These are phyloP conservation scores for Lasius platythorax DNA, from an alignment of 2,888 invertebrate species.

Conservation along the genomic window DNA sequence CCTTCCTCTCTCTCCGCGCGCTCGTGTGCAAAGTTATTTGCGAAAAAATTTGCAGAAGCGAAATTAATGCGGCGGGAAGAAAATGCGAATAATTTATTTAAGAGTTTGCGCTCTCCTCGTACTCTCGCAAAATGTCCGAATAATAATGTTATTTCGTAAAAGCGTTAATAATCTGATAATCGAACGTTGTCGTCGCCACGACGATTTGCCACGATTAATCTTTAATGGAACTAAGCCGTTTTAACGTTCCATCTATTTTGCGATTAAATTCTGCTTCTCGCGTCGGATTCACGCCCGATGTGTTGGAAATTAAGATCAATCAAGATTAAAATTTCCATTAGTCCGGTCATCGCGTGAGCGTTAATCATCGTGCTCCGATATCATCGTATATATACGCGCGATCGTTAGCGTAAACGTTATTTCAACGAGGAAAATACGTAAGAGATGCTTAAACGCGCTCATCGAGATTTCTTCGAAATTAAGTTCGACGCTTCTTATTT, in stretches of 20 bases:
- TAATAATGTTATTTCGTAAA: background rate
- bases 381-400: background rate
- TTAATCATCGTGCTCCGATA: slow-evolving; percentile 26
- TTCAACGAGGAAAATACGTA: background rate
- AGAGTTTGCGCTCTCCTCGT: background rate
- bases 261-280: slow-evolving; percentile 4
- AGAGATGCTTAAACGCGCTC: background rate
- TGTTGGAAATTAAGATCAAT: slow-evolving; percentile 44
- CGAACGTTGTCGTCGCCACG: background rate
- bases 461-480: background rate
- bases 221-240: slow-evolving; percentile 39
- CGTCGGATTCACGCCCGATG: slow-evolving; percentile 23
- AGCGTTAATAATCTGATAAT: slow-evolving; percentile 4
- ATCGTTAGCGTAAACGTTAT: slow-evolving; percentile 21
- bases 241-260: slow-evolving; percentile 40
- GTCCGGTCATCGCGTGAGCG: slow-evolving; percentile 7
- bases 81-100: background rate
- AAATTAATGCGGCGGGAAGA: background rate
- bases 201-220: slow-evolving; percentile 37
- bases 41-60: background rate
- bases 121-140: background rate
- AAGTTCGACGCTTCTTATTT: background rate
- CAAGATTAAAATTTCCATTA: slow-evolving; percentile 47
- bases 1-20: background rate
- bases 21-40: background rate